These are phyloP conservation scores for Ctenosaura bakeri DNA, from an alignment of 2,797 vertebrate genomes.

Conservation along the genomic window DNA sequence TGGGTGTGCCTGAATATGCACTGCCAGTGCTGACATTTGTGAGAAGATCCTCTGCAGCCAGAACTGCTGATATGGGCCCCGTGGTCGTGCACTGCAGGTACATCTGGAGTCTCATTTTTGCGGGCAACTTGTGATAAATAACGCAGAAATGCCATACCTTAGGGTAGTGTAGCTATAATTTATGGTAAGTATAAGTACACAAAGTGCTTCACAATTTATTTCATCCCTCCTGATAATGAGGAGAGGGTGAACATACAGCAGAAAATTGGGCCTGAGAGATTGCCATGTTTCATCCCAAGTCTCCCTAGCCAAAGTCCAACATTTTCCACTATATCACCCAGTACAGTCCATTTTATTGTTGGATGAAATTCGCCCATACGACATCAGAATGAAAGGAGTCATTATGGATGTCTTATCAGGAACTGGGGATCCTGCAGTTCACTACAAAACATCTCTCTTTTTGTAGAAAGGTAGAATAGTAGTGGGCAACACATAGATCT, in stretches of 20 bases:
- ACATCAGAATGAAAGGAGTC: too few species aligned
- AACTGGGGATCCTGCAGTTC: not conserved
- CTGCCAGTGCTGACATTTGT: slow-evolving; percentile 98
- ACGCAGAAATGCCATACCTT: accelerated
- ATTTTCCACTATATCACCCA: too few species aligned
- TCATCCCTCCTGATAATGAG: not conserved
- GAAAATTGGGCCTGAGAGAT: not conserved
- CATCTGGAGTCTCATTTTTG: too few species aligned
- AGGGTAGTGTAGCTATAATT: not conserved
- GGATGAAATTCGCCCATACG: not conserved
- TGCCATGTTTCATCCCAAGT: not conserved
- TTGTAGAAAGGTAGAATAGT: not conserved
- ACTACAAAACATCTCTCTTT: not conserved
- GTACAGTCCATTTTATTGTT: not conserved
- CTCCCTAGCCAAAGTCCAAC: not conserved
- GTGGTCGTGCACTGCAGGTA: slow-evolving; percentile 99
- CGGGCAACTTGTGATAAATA: accelerated
- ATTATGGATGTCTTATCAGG: not conserved
- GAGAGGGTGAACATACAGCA: not conserved
- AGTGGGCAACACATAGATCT: not conserved
- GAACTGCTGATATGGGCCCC: slow-evolving; percentile 88
- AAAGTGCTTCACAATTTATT: not conserved
- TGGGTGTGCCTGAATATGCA: slow-evolving; percentile 97
- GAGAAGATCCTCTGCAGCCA: slow-evolving; percentile 91
- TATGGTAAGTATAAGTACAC: not conserved